These are phyloP conservation scores for Pammene aurita DNA, from an alignment of 2,888 invertebrate species.

Conservation along the genomic window DNA sequence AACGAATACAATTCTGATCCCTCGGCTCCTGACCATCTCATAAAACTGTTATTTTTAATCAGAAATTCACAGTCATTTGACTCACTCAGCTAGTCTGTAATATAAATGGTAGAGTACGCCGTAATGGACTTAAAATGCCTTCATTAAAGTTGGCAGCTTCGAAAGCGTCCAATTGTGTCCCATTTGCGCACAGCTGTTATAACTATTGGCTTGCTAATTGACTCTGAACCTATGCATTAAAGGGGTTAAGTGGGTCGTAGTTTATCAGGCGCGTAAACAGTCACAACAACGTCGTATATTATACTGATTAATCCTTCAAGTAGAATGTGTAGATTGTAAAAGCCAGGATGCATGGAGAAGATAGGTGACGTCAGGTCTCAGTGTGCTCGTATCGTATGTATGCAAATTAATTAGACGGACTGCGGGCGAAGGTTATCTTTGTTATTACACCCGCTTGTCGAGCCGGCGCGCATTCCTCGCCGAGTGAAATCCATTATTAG, in stretches of 20 bases:
- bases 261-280: constrained; percentile 57
- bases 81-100: constrained; percentile 48
- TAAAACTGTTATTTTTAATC: constrained; percentile 22
- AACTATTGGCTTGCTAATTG: constrained; percentile 73
- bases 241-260: constrained; percentile 70
- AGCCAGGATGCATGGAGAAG: constrained; percentile 45
- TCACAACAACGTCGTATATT: constrained; percentile 54
- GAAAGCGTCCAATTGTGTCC: constrained; percentile 66
- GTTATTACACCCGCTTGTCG: constrained; percentile 40
- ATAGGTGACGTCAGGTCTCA: constrained; percentile 27
- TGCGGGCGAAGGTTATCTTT: constrained; percentile 45
- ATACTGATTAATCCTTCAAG: constrained; percentile 49
- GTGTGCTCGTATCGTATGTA: constrained; percentile 34
- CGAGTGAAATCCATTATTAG: constrained; percentile 44
- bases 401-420: constrained; percentile 43
- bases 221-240: constrained; percentile 71
- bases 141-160: constrained; percentile 58
- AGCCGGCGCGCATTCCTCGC: constrained; percentile 40
- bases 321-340: constrained; percentile 38
- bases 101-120: constrained; percentile 53
- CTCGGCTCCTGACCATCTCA: constrained; percentile 16
- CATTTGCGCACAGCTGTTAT: constrained; percentile 67
- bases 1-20: constrained; percentile 18
- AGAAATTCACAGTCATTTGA: constrained; percentile 1
- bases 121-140: constrained; percentile 60